Conservation (phyloP, 2,797 vertebrate genomes). For the Scolopax rusticola region DNA sequence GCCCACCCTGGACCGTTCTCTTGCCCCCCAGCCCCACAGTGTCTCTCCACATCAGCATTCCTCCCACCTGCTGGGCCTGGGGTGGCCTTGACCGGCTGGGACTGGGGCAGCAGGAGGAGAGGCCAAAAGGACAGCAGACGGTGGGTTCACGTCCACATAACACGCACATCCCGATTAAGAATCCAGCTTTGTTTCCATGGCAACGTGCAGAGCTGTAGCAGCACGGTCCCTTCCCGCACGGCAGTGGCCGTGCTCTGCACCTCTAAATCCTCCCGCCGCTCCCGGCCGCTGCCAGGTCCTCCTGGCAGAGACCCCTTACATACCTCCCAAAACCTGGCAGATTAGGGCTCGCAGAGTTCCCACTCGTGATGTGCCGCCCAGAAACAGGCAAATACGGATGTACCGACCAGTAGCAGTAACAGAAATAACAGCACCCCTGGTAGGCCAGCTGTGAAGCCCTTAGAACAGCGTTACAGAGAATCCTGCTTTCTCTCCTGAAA, state of each 20-base stretch:
- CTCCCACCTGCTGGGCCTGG: background rate
- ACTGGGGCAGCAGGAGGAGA: background rate
- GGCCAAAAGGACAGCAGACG: slow-evolving; percentile 20
- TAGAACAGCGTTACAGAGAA: slow-evolving; percentile 2
- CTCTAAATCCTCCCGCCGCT: background rate
- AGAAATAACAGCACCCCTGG: background rate
- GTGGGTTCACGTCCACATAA: background rate
- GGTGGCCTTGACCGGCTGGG: background rate
- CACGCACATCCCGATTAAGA: background rate
- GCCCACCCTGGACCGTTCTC: background rate
- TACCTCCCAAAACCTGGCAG: background rate
- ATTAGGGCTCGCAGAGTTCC: slow-evolving; percentile 17
- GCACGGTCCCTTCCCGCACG: background rate
- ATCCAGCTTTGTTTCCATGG: slow-evolving; percentile 50
- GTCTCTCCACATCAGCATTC: background rate
- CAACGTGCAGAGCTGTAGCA: background rate
- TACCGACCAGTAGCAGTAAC: background rate
- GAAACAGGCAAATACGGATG: slow-evolving; percentile 18
- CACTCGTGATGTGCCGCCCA: background rate
- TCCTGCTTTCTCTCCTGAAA: background rate
- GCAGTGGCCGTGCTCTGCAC: background rate
- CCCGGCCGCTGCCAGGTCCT: background rate
- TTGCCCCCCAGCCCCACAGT: background rate
- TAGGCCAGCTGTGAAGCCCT: background rate
- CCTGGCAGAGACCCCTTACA: background rate